phyloP scores from a whole-genome alignment of 2,797 vertebrate genomes.

The Natrix natrix region DNA sequence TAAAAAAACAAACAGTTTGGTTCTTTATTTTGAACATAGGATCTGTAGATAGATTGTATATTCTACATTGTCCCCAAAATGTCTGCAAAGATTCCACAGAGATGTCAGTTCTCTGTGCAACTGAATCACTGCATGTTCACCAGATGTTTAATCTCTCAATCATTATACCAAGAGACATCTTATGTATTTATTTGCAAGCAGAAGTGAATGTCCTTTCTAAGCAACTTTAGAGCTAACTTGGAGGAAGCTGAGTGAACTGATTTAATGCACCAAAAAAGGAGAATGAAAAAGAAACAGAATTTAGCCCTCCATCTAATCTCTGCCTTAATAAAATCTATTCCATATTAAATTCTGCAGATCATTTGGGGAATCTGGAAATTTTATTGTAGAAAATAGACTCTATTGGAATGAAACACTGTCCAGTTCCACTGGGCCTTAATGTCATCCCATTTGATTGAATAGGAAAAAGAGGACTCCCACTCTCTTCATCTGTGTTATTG shows the following conservation, averaged over 20 bases:
- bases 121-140: not conserved
- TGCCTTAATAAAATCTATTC: not conserved
- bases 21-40: not conserved
- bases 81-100: not conserved
- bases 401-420: not conserved
- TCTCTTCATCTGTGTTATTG: not conserved
- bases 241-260: not conserved
- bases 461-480: not conserved
- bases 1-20: not conserved
- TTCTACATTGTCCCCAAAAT: not conserved
- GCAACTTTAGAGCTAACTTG: not conserved
- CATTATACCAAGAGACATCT: not conserved
- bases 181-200: constrained; percentile 8
- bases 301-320: not conserved
- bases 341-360: not conserved
- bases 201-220: not conserved
- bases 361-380: not conserved
- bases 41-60: not conserved
- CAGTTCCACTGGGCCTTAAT: not conserved
- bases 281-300: not conserved
- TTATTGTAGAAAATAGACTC: not conserved
- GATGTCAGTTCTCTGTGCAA: not conserved
- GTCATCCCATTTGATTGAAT: not conserved
- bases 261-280: not conserved
- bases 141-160: not conserved